A percentile compares a stretch with the other conserved stretches of the same genome.
phyloP scores from a whole-genome alignment of 2,888 invertebrate genomes.

The Deroplatys truncata region DNA sequence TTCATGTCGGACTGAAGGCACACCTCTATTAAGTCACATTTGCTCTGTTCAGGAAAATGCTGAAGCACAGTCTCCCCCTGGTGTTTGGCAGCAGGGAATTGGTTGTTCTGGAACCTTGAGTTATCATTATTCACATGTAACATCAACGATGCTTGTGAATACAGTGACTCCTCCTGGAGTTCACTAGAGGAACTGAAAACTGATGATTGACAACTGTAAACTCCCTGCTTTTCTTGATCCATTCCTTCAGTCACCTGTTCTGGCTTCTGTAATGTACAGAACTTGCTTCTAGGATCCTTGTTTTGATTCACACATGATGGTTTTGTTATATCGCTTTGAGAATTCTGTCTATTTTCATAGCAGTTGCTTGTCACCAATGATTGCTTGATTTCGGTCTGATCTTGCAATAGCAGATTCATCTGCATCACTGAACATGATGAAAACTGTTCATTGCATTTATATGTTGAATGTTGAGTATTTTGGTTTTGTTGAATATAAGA shows the following conservation, averaged over 20 bases:
- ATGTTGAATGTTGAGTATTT: slow-evolving; percentile 17
- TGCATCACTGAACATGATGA: slow-evolving; percentile 25
- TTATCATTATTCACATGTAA: slow-evolving; percentile 20
- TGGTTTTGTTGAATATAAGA: slow-evolving; percentile 22
- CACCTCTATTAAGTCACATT: slow-evolving; percentile 19
- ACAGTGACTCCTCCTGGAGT: slow-evolving; percentile 22
- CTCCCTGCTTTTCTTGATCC: slow-evolving; percentile 4
- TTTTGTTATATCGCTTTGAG: background rate
- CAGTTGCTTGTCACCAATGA: background rate
- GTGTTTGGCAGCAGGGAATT: slow-evolving; percentile 11
- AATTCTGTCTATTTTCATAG: background rate
- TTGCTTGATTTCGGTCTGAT: slow-evolving; percentile 22
- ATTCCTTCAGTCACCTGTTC: background rate
- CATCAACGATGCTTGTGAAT: slow-evolving; percentile 25
- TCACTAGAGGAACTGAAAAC: background rate
- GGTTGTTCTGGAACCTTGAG: background rate
- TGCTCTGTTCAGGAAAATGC: slow-evolving; percentile 18
- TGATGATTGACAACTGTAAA: background rate
- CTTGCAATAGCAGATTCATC: slow-evolving; percentile 20
- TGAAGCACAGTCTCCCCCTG: slow-evolving; percentile 3
- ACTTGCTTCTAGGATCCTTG: slow-evolving; percentile 22
- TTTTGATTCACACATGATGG: slow-evolving; percentile 6
- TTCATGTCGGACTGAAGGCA: slow-evolving; percentile 16
- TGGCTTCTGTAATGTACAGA: slow-evolving; percentile 17
- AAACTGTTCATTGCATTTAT: slow-evolving; percentile 30